Evolutionary conservation across 1,140 invertebrate species (phyloP), one percentile per base, ranked within the genome.

Genomic region (Kradibia gibbosae): DNA sequence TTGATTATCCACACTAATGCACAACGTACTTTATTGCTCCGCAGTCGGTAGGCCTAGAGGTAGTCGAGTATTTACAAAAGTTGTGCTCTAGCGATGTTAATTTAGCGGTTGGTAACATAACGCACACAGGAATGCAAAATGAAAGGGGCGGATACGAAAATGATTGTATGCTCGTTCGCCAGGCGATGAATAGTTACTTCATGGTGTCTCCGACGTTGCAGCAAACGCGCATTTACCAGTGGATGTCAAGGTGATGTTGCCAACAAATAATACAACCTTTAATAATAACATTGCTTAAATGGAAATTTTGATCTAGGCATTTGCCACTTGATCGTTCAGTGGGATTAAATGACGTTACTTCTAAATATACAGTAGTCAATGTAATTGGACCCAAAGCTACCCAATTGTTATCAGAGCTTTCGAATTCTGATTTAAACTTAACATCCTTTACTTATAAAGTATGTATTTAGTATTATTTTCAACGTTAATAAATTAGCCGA

Each of bases 191-290:
- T 83, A 92, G 94, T 84, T 97, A 94, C 86, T 96, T 97, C 88
- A 95, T 97, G 92, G 95, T 97, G n/a, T 95, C 95, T 28, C 96
- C 96, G 25, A 95, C 95, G 10, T 94, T 94, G 81, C 96, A 97
- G 87, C 96, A 97, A 90, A 95, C 95, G 1, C 90, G 95, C 20
- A 94, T 95, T 79, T 93, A 93, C 83, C 93, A 94, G 70, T 97
- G 96, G 96, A 92, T 97, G 87, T 93, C 93, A 28, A 90, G 93
- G 71, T 92, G 84, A 84, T 83, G 50, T 75, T 79, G 20, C 74
- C 55, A 55, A 15, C n/a, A 34, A 36, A 70, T 17, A 42, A 57
- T 42, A n/a, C n/a, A n/a, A 42, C 34, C 45, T 74, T 71, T 20
- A 39, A 0, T 55, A 10, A 36, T 80, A n/a, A n/a, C n/a, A n/a